Percentiles rank a stretch among this genome's conserved stretches.
These are phyloP conservation scores for Tubiluchus corallicola DNA, from an alignment of 2,888 invertebrate species.

Conservation along the genomic window DNA sequence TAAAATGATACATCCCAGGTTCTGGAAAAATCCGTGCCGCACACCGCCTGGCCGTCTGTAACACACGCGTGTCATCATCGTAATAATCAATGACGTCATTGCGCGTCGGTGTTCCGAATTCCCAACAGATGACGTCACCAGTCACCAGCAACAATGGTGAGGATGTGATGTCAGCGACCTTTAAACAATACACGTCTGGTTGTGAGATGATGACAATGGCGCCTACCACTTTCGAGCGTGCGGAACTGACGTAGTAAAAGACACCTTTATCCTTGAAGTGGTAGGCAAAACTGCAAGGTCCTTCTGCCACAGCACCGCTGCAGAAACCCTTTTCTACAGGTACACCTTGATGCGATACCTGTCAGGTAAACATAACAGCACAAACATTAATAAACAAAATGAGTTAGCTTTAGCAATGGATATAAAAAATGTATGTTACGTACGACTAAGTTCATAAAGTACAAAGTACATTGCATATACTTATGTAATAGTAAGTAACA, in stretches of 20 bases:
- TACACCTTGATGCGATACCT: slow-evolving; percentile 27
- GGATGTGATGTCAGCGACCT: background rate
- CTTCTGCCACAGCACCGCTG: slow-evolving; percentile 25
- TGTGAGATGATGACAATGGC: slow-evolving; percentile 26
- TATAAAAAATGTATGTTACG: no score
- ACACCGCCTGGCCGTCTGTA: slow-evolving; percentile 14
- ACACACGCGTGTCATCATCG: slow-evolving; percentile 3
- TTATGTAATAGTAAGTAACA: no score
- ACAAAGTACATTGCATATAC: no score
- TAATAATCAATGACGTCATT: background rate
- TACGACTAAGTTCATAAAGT: no score
- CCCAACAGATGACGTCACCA: slow-evolving; percentile 1
- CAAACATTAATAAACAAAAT: no score
- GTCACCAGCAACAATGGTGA: background rate
- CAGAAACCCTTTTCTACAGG: slow-evolving; percentile 25
- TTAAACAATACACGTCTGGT: slow-evolving; percentile 10
- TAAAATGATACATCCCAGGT: slow-evolving; percentile 25
- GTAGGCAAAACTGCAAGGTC: slow-evolving; percentile 28
- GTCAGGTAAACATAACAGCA: no score
- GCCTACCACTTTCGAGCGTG: slow-evolving; percentile 21
- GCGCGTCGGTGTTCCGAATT: background rate
- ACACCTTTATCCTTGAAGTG: slow-evolving; percentile 26
- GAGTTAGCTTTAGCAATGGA: no score
- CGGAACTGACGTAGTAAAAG: slow-evolving; percentile 25
- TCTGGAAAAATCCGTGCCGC: slow-evolving; percentile 18